Conservation (phyloP, 2,797 vertebrate species). For the Chelidonichthys spinosus region DNA sequence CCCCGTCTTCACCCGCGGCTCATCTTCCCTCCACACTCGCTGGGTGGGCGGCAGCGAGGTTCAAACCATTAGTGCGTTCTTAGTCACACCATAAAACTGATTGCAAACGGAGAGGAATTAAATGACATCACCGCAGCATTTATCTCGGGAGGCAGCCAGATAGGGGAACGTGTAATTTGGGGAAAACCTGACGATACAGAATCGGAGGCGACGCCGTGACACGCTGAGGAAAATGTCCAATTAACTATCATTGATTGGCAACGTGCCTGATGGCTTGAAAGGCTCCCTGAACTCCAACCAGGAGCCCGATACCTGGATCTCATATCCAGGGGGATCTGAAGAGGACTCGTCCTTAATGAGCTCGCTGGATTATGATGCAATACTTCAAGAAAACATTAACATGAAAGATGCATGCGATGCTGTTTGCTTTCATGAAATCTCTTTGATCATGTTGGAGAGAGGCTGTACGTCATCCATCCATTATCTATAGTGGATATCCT, state of each 20-base stretch:
- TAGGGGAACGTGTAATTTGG: conserved; percentile 40
- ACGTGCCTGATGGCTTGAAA: conserved; percentile 22
- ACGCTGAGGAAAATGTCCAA: neutral
- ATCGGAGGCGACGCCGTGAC: neutral
- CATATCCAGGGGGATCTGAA: neutral
- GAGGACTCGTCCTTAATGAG: neutral
- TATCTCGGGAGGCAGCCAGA: conserved; percentile 41
- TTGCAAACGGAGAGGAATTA: conserved; percentile 62
- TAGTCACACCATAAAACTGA: conserved; percentile 76
- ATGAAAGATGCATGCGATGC: neutral
- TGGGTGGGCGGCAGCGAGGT: conserved; percentile 59
- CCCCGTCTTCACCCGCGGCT: conserved; percentile 37
- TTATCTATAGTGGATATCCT: neutral
- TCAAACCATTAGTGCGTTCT: conserved; percentile 70
- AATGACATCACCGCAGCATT: conserved; percentile 70
- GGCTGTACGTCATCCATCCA: neutral
- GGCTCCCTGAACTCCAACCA: neutral
- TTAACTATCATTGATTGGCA: neutral
- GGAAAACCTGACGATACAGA: conserved; percentile 13
- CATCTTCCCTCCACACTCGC: conserved; percentile 39
- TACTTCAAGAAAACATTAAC: neutral
- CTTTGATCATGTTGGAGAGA: neutral
- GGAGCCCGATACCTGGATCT: neutral
- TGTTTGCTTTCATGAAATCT: neutral
- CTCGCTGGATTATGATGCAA: neutral